phyloP scores from a whole-genome alignment of 2,888 invertebrate species.

The Anodontia alba region DNA sequence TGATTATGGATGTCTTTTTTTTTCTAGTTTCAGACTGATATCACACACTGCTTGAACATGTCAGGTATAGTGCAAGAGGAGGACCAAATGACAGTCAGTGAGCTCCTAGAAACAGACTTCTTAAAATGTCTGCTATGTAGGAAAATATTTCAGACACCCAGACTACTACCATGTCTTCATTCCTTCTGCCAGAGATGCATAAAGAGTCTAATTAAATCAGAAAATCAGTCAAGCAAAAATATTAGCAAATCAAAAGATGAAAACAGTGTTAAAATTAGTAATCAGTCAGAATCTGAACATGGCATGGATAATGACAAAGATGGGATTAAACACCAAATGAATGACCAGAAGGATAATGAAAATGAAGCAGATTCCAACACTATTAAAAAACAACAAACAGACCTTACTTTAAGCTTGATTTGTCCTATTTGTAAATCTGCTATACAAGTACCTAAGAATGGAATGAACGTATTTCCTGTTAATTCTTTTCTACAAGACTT shows the following conservation, averaged over 20 bases:
- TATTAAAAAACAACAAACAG: background rate
- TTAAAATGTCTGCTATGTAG: constrained; percentile 72
- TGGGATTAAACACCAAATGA: background rate
- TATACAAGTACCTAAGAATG: constrained; percentile 34
- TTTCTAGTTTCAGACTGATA: too few species aligned
- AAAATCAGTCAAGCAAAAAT: constrained; percentile 34
- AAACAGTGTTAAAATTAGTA: constrained; percentile 10
- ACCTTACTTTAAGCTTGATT: background rate
- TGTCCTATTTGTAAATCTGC: constrained; percentile 69
- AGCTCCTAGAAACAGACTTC: constrained; percentile 73
- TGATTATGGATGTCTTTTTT: too few species aligned
- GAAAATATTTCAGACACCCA: constrained; percentile 65
- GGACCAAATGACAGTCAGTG: constrained; percentile 65
- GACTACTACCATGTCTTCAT: constrained; percentile 80
- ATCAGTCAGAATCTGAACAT: background rate
- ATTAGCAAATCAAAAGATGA: constrained; percentile 4
- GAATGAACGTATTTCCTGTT: constrained; percentile 36
- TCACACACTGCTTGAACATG: too few species aligned
- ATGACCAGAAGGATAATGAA: background rate
- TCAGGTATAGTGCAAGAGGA: constrained; percentile 40
- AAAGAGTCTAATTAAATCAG: constrained; percentile 25
- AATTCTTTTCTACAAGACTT: constrained; percentile 73
- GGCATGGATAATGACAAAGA: background rate
- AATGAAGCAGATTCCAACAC: background rate
- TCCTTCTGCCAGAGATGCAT: constrained; percentile 75